A percentile compares a stretch with the other conserved stretches of the same genome.
phyloP scores from a whole-genome alignment of 2,888 invertebrate species.

The Mactromeris polynyma region DNA sequence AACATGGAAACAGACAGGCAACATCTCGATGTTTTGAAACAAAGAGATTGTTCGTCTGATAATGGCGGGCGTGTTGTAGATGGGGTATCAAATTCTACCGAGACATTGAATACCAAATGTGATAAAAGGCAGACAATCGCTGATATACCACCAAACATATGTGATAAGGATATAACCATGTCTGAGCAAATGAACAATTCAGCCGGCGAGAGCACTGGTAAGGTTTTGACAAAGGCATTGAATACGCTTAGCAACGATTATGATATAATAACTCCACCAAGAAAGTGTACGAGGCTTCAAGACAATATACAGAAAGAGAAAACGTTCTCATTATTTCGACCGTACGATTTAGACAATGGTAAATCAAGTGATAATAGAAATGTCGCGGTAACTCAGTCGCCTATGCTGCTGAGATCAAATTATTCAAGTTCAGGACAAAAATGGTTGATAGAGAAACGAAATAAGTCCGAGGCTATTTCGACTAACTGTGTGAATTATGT shows the following conservation, averaged over 20 bases:
- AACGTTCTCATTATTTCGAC: conserved; percentile 59
- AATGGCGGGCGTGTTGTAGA: not conserved
- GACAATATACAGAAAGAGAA: conserved; percentile 32
- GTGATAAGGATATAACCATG: conserved; percentile 2
- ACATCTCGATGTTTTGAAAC: not conserved
- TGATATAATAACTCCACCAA: conserved; percentile 62
- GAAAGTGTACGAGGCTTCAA: conserved; percentile 12
- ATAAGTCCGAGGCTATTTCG: conserved; percentile 51
- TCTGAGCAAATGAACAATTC: conserved; percentile 47
- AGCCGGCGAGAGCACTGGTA: conserved; percentile 52
- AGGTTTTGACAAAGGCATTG: conserved; percentile 62
- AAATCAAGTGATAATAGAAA: conserved; percentile 30
- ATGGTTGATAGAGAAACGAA: conserved; percentile 63
- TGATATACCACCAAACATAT: not conserved
- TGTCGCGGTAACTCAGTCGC: conserved; percentile 51
- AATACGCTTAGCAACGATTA: conserved; percentile 59
- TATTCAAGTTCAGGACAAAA: conserved; percentile 41
- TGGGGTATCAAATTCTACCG: not conserved
- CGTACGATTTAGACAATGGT: conserved; percentile 61
- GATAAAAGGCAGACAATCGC: not conserved
- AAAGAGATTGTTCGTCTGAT: not conserved
- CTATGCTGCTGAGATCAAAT: conserved; percentile 61
- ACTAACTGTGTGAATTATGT: not conserved
- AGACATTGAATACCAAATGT: not conserved
- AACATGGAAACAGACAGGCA: not conserved